These are phyloP conservation scores for Aradus depressus DNA, from an alignment of 2,888 invertebrate species.

Conservation along the genomic window DNA sequence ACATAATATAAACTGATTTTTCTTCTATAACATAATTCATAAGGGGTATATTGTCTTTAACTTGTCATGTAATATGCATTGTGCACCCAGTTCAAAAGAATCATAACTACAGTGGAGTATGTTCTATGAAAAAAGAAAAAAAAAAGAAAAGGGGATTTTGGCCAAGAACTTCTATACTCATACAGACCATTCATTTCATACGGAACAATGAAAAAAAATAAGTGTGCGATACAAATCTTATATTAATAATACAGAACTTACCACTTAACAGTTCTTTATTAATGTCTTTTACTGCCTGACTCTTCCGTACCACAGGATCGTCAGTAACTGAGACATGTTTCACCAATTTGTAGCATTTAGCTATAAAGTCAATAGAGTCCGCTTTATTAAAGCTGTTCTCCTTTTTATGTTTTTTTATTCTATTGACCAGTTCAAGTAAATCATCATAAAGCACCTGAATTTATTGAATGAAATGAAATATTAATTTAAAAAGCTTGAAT, in stretches of 20 bases:
- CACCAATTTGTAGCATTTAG: conserved; percentile 12
- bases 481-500: neutral
- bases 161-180: no score
- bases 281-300: neutral
- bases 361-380: conserved; percentile 10
- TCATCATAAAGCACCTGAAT: conserved; percentile 22
- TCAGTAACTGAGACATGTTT: conserved; percentile 7
- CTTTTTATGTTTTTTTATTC: conserved; percentile 2
- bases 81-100: no score
- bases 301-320: conserved; percentile 12
- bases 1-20: no score
- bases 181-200: no score
- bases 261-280: conserved; percentile 2
- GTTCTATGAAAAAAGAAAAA: no score
- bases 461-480: conserved; percentile 1
- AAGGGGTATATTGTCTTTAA: no score
- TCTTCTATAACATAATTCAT: no score
- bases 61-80: no score
- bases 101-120: no score
- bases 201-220: neutral
- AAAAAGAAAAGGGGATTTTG: no score
- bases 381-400: neutral
- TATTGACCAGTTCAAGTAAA: conserved; percentile 4
- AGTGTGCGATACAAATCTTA: neutral
- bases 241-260: neutral